These are phyloP conservation scores for Cataglyphis altisquamis DNA, from an alignment of 2,888 invertebrate species.

Conservation along the genomic window DNA sequence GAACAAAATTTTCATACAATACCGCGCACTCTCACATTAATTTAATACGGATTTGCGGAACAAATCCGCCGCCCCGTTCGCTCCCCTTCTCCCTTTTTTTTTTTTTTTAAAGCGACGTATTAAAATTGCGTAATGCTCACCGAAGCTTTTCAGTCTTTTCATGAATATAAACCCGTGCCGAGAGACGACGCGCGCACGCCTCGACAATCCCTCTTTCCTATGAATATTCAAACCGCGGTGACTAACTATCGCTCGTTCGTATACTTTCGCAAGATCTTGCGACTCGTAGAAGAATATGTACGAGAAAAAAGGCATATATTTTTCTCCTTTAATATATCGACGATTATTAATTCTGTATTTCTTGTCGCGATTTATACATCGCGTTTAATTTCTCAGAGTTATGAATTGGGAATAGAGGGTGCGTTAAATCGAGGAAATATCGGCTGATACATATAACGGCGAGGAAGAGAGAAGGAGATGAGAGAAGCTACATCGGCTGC, in stretches of 20 bases:
- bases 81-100: not conserved
- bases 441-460: not conserved
- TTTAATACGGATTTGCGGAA: constrained; percentile 43
- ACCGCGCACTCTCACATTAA: constrained; percentile 17
- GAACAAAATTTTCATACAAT: constrained; percentile 8
- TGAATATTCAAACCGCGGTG: constrained; percentile 68
- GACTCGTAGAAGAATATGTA: not conserved
- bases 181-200: constrained; percentile 28
- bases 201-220: constrained; percentile 46
- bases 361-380: not conserved
- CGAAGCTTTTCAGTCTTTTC: constrained; percentile 68
- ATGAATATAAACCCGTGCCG: constrained; percentile 70
- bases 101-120: constrained; percentile 18
- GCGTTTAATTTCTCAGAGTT: not conserved
- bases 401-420: not conserved
- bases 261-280: constrained; percentile 39
- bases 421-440: constrained; percentile 29
- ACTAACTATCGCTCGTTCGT: constrained; percentile 56
- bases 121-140: constrained; percentile 54
- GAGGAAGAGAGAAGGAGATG: not conserved
- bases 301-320: not conserved
- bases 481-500: constrained; percentile 10
- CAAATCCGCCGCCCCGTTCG: constrained; percentile 7
- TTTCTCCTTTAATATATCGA: constrained; percentile 27
- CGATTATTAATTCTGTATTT: constrained; percentile 25